Base-by-base conservation (phyloP, 37 sponge, comb jelly and placozoan genomes). In the Tethya wilhelma region DNA sequence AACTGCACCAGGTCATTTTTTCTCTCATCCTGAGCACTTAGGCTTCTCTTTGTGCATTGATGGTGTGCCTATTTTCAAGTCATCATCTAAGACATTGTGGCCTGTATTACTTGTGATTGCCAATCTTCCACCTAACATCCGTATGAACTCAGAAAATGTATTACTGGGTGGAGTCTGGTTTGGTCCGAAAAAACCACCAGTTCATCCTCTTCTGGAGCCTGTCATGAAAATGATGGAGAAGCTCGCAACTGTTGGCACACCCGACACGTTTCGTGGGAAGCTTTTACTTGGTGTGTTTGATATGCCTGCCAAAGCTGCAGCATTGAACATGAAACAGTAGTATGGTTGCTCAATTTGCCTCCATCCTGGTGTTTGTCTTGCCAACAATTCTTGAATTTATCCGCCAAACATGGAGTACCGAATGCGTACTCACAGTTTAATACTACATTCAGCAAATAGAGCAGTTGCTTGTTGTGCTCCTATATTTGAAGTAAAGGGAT, bases 311-410 rank as follows among this genome's bases (percentile, higher is more conserved):
- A 81, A 81, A 70, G 72, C 73, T 17, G 26, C 59, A 41, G 40
- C 44, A 7, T 38, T 71, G 0, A 38, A 38, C 60, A 41, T 20
- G 5, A 71, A 62, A 29, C 82, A 81, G 36, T 81, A 80, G 39
- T 80, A 34, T 69, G 80, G 80, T 12, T 80, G 80, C 46, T 67
- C 83, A 43, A 57, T 57, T 46, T 72, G 86, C 63, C 20, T 78
- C 43, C 86, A 86, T 44, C 40, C 78, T 41, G 86, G 79, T 73
- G 56, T 32, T 53, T 58, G 67, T 33, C 46, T 80, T 38, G 28
- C 58, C 33, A 80, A 79, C 33, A 30, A 30, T 41, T 38, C 60
- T 1, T 8, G 76, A 9, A 39, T 75, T 20, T 75, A 75, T 23
- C 38, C 33, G n/a, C n/a, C n/a, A n/a, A n/a, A n/a, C n/a, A n/a